These are phyloP conservation scores for Villa cingulata DNA, from an alignment of 2,888 invertebrate genomes.

Conservation along the genomic window DNA sequence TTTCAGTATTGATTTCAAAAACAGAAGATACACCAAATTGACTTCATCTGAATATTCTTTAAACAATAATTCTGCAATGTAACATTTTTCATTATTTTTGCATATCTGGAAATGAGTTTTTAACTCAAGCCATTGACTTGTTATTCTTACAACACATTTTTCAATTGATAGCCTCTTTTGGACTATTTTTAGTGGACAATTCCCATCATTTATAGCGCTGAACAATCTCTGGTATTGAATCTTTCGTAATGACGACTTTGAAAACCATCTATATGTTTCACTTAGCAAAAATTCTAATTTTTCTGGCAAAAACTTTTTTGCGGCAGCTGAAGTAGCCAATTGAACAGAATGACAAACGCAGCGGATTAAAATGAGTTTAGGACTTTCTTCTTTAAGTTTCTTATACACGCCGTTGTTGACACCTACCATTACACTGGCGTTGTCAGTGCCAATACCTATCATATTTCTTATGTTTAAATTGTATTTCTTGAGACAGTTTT, in stretches of 20 bases:
- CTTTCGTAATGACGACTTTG: neutral
- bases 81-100: no score
- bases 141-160: neutral
- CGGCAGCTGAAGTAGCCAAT: neutral
- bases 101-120: neutral
- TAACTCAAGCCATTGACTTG: neutral
- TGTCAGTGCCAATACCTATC: neutral
- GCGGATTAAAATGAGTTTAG: neutral
- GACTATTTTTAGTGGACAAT: neutral
- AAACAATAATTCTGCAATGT: no score
- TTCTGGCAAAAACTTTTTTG: neutral
- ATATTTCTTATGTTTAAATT: neutral
- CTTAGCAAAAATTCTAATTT: neutral
- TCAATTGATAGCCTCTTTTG: neutral
- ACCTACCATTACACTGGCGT: neutral
- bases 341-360: constrained; percentile 1
- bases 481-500: neutral
- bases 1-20: no score
- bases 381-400: neutral
- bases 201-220: neutral
- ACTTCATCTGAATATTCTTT: no score
- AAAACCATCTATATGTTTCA: constrained; percentile 3
- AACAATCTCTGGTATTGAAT: neutral
- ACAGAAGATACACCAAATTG: no score
- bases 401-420: neutral